phyloP scores from a whole-genome alignment of 1,140 invertebrate species.

The Atopsyche davidsoni region DNA sequence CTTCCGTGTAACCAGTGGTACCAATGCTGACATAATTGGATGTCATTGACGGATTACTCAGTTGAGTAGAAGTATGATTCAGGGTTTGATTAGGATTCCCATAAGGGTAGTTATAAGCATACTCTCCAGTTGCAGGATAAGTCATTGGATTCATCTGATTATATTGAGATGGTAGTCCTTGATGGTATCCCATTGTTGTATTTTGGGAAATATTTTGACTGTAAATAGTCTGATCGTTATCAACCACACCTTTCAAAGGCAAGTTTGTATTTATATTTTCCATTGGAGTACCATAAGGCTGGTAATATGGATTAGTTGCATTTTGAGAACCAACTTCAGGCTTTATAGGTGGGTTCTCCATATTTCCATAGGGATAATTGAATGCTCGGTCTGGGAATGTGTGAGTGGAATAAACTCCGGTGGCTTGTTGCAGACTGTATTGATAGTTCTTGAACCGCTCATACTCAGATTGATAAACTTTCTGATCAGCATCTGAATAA shows the following conservation, averaged over 20 bases:
- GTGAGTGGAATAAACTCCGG: slow-evolving; percentile 14
- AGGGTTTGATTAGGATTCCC: slow-evolving; percentile 3
- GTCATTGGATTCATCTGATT: slow-evolving; percentile 6
- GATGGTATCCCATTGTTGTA: background rate
- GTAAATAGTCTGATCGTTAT: background rate
- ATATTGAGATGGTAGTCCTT: slow-evolving; percentile 6
- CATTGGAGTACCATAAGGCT: slow-evolving; percentile 9
- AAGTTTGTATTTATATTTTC: slow-evolving; percentile 14
- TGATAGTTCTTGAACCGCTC: slow-evolving; percentile 19
- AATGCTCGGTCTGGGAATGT: slow-evolving; percentile 15
- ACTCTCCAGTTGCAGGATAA: background rate
- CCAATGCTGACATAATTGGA: too few species aligned
- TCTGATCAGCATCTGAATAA: slow-evolving; percentile 21
- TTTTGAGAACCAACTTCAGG: slow-evolving; percentile 13
- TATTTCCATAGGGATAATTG: slow-evolving; percentile 12
- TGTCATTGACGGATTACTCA: slow-evolving; percentile 12
- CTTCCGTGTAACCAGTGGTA: too few species aligned
- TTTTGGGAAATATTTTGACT: slow-evolving; percentile 3
- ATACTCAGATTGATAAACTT: slow-evolving; percentile 11
- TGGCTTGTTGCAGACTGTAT: slow-evolving; percentile 8
- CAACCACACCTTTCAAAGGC: background rate
- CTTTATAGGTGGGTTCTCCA: slow-evolving; percentile 7
- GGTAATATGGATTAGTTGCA: slow-evolving; percentile 14
- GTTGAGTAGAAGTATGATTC: slow-evolving; percentile 7
- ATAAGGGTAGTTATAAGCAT: background rate